Evolutionary conservation across 37 sponge, comb jelly and placozoan genomes (phyloP).

Genomic region (Amphimedon queenslandica): DNA sequence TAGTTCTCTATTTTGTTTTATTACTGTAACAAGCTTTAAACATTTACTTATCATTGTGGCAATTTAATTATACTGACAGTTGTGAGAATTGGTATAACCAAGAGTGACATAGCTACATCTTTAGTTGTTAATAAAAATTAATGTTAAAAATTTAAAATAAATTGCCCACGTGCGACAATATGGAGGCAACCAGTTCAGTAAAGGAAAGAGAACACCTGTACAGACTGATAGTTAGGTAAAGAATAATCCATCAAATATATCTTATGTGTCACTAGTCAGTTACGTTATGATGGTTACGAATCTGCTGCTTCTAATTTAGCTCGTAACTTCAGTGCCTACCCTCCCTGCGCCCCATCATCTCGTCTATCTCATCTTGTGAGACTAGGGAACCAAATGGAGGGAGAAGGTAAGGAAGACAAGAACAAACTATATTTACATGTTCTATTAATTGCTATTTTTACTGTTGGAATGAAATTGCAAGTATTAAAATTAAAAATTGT

Average conservation of each 20-base stretch:
- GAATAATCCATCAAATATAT: background rate
- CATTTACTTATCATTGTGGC: background rate
- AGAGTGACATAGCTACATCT: too few relatives aligned
- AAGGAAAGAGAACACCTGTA: conserved; percentile 74
- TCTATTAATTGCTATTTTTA: too few relatives aligned
- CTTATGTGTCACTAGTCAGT: conserved; percentile 77
- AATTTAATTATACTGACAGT: background rate
- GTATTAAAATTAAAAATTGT: too few relatives aligned
- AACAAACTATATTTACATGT: too few relatives aligned
- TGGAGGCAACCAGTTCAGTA: conserved; percentile 3
- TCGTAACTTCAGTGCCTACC: conserved; percentile 46
- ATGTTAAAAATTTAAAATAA: too few relatives aligned
- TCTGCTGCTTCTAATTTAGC: conserved; percentile 58
- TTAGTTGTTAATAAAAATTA: too few relatives aligned
- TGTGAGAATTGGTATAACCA: background rate
- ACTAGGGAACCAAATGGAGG: conserved; percentile 59
- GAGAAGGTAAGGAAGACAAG: conserved; percentile 69
- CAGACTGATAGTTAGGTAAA: conserved; percentile 76
- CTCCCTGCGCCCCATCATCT: conserved; percentile 68
- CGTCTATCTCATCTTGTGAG: conserved; percentile 73
- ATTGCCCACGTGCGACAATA: too few relatives aligned
- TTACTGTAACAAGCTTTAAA: too few relatives aligned
- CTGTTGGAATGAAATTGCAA: too few relatives aligned
- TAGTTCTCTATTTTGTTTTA: too few relatives aligned
- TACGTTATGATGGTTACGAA: conserved; percentile 85